phyloP scores from a whole-genome alignment of 2,797 vertebrate genomes.

The Crenuchus spilurus region DNA sequence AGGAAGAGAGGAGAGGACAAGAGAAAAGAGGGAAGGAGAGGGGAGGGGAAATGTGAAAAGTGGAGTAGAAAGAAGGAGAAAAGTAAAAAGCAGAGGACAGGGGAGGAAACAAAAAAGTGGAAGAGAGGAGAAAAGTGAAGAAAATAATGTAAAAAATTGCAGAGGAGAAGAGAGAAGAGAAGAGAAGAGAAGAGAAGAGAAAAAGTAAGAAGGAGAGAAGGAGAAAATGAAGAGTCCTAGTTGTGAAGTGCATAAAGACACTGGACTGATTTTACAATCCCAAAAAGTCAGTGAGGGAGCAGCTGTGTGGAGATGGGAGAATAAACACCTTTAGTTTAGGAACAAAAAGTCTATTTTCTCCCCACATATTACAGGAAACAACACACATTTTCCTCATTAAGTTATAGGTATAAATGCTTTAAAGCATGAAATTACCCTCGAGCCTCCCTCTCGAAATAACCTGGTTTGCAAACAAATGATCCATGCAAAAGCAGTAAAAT shows the following conservation, averaged over 20 bases:
- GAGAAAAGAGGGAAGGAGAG: too few relatives aligned
- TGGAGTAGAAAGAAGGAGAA: neutral
- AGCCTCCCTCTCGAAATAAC: constrained; percentile 95
- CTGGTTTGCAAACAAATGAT: constrained; percentile 98
- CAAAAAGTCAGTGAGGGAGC: neutral
- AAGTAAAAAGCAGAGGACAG: neutral
- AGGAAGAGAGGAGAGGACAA: too few relatives aligned
- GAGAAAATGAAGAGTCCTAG: neutral
- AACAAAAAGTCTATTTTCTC: constrained; percentile 53
- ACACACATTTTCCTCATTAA: constrained; percentile 97
- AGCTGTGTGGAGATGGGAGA: constrained; percentile 23
- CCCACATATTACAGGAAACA: constrained; percentile 82
- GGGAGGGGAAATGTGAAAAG: neutral
- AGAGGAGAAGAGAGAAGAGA: neutral
- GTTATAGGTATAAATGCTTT: constrained; percentile 94
- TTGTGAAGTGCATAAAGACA: neutral
- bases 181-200: neutral
- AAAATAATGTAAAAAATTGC: too few relatives aligned
- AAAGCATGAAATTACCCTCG: constrained; percentile 99
- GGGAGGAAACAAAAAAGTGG: constrained; percentile 18
- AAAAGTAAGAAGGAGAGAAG: neutral
- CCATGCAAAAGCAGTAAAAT: constrained; percentile 89
- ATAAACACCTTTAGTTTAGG: constrained; percentile 31
- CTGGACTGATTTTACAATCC: neutral
- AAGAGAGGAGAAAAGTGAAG: neutral